Evolutionary conservation across 1,140 invertebrate species (phyloP).

Genomic region (Penaeus indicus): DNA sequence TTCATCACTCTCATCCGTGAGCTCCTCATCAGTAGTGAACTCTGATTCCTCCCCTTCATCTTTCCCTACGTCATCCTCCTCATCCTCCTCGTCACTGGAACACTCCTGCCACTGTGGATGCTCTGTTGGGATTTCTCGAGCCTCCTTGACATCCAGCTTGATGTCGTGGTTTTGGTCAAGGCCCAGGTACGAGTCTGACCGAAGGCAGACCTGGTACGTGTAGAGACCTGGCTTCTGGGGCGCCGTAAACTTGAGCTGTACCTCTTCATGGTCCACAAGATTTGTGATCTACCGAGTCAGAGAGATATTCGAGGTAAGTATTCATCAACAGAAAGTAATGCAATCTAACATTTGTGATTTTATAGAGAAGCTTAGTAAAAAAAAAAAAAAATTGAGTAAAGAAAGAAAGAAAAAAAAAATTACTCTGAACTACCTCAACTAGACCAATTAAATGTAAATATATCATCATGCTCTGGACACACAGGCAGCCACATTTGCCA

Average conservation of each 20-base stretch:
- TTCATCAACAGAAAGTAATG: slow-evolving; percentile 28
- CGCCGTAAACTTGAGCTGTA: slow-evolving; percentile 96
- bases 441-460: too few species aligned
- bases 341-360: neutral
- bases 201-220: slow-evolving; percentile 92
- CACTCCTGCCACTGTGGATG: slow-evolving; percentile 95
- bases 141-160: slow-evolving; percentile 97
- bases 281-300: slow-evolving; percentile 75
- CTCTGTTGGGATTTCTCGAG: slow-evolving; percentile 87
- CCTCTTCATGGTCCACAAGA: slow-evolving; percentile 83
- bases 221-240: slow-evolving; percentile 93
- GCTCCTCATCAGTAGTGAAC: slow-evolving; percentile 67
- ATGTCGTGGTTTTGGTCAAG: slow-evolving; percentile 92
- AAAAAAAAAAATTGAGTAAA: neutral
- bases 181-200: slow-evolving; percentile 95
- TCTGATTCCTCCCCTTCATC: slow-evolving; percentile 67
- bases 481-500: too few species aligned
- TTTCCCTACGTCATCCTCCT: slow-evolving; percentile 74
- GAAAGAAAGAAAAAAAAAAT: neutral
- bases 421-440: too few species aligned
- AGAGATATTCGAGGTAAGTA: neutral
- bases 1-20: slow-evolving; percentile 65
- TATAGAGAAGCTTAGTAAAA: neutral
- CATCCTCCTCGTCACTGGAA: slow-evolving; percentile 91
- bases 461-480: too few species aligned